phyloP scores from a whole-genome alignment of 2,113 vertebrate genomes.

The Mastomys coucha region DNA sequence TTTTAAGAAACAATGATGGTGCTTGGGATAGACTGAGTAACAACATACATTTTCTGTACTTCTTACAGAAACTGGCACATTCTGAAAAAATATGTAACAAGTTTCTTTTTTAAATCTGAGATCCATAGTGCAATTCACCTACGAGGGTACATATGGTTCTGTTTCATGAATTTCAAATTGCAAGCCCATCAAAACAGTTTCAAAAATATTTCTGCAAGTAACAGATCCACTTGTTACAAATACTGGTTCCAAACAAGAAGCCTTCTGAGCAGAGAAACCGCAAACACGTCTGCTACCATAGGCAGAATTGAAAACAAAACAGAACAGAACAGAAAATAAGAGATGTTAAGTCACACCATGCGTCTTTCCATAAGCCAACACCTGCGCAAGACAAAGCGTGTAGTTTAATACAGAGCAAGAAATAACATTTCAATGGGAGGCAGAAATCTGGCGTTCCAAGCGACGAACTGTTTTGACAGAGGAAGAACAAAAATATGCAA shows the following conservation, averaged over 20 bases:
- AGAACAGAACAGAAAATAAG: conserved; percentile 83
- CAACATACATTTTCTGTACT: conserved; percentile 60
- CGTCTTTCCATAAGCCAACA: conserved; percentile 94
- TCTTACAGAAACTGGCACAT: conserved; percentile 65
- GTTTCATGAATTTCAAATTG: conserved; percentile 78
- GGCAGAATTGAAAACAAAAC: conserved; percentile 84
- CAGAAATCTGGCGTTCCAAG: conserved; percentile 92
- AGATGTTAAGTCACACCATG: conserved; percentile 93
- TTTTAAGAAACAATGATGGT: conserved; percentile 56
- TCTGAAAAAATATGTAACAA: background rate
- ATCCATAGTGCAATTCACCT: conserved; percentile 73
- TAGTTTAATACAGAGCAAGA: conserved; percentile 92
- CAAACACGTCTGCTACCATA: conserved; percentile 88
- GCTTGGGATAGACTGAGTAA: conserved; percentile 54
- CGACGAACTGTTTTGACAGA: conserved; percentile 93
- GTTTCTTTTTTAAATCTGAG: conserved; percentile 72
- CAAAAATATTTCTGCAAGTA: conserved; percentile 89
- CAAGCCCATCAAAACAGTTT: conserved; percentile 76
- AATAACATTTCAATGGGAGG: conserved; percentile 89
- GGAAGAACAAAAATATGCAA: conserved; percentile 91
- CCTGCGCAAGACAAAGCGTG: conserved; percentile 94
- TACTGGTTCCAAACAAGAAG: conserved; percentile 87
- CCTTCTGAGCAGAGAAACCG: conserved; percentile 89
- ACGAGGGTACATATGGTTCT: conserved; percentile 66
- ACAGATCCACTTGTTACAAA: conserved; percentile 87